Evolutionary conservation across 2,888 invertebrate genomes (phyloP).

Genomic region (Sepiola atlantica): DNA sequence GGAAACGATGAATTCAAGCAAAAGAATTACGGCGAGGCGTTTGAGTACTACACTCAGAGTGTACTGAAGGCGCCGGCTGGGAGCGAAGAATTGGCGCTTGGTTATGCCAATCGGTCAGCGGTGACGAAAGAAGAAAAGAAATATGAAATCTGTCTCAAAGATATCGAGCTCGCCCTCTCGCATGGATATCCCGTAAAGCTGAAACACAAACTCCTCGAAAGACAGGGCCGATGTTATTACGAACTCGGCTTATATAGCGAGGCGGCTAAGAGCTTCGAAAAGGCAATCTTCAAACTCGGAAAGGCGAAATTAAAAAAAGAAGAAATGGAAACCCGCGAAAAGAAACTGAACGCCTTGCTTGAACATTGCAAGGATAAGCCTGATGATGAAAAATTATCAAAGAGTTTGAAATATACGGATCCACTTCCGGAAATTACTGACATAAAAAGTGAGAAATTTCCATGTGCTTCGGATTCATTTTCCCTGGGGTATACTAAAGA

Average conservation of each 20-base stretch:
- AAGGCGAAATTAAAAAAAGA: constrained; percentile 56
- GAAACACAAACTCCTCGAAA: constrained; percentile 81
- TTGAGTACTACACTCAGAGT: constrained; percentile 65
- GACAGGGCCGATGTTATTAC: constrained; percentile 81
- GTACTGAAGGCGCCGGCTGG: constrained; percentile 63
- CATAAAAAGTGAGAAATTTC: constrained; percentile 53
- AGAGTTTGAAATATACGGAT: constrained; percentile 52
- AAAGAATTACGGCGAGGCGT: constrained; percentile 62
- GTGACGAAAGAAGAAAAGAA: constrained; percentile 68
- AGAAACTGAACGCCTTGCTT: constrained; percentile 53
- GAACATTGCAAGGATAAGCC: constrained; percentile 23
- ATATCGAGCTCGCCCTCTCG: constrained; percentile 70
- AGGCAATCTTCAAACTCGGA: constrained; percentile 56
- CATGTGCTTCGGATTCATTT: constrained; percentile 59
- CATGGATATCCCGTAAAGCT: constrained; percentile 80
- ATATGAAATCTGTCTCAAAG: constrained; percentile 65
- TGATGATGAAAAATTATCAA: neutral
- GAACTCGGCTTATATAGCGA: constrained; percentile 76
- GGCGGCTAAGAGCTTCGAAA: constrained; percentile 71
- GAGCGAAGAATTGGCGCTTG: constrained; percentile 63
- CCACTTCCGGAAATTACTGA: constrained; percentile 56
- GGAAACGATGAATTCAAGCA: constrained; percentile 71
- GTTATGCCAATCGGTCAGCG: constrained; percentile 72
- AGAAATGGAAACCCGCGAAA: constrained; percentile 54
- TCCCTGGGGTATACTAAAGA: constrained; percentile 59